These are phyloP conservation scores for Synodontis membranacea DNA, from an alignment of 2,113 vertebrate species.

Conservation along the genomic window DNA sequence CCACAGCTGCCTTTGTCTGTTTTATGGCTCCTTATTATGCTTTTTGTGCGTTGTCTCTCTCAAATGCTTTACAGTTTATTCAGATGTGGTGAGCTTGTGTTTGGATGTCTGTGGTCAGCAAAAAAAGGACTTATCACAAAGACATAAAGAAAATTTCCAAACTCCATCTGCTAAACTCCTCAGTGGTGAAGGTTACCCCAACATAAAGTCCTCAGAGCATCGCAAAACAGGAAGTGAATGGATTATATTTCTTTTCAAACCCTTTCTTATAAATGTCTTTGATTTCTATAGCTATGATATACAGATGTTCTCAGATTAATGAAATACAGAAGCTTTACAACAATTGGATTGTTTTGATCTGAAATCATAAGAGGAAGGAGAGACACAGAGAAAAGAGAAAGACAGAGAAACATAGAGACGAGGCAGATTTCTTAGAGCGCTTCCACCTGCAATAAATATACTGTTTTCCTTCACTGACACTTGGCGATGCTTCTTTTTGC, in stretches of 20 bases:
- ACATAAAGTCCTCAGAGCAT: not conserved
- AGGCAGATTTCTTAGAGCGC: slow-evolving; percentile 21
- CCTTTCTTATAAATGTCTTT: not conserved
- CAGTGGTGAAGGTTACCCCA: not conserved
- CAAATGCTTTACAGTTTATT: slow-evolving; percentile 41
- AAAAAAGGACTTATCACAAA: slow-evolving; percentile 16
- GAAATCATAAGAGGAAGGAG: not conserved
- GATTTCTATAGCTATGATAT: slow-evolving; percentile 63
- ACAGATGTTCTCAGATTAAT: slow-evolving; percentile 66
- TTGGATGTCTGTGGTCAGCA: slow-evolving; percentile 53
- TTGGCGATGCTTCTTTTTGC: slow-evolving; percentile 50
- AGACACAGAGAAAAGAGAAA: slow-evolving; percentile 23
- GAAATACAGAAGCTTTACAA: slow-evolving; percentile 65
- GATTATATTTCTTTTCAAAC: slow-evolving; percentile 37
- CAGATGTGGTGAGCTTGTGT: slow-evolving; percentile 54
- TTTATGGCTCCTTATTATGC: slow-evolving; percentile 57
- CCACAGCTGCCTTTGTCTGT: slow-evolving; percentile 56
- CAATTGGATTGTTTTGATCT: slow-evolving; percentile 64
- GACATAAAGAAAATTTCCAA: slow-evolving; percentile 27
- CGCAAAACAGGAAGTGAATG: not conserved
- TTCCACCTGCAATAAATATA: slow-evolving; percentile 49
- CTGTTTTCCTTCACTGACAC: slow-evolving; percentile 53
- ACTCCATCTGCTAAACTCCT: slow-evolving; percentile 26
- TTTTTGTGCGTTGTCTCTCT: slow-evolving; percentile 50
- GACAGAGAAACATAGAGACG: not conserved